Evolutionary conservation across 2,797 vertebrate genomes (phyloP).

Genomic region (Ptychobarbus kaznakovi): DNA sequence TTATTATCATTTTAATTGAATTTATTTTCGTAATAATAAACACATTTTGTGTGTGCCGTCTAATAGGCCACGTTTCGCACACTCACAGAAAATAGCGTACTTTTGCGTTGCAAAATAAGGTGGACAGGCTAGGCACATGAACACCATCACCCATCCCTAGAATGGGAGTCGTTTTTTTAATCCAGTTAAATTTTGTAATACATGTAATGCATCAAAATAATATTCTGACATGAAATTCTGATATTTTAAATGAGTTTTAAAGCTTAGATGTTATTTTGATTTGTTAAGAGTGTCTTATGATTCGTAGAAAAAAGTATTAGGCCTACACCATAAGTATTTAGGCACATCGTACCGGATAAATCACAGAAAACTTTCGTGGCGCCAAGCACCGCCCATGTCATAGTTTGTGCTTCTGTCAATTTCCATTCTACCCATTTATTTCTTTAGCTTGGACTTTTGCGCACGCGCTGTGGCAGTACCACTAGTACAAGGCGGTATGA

Average conservation of each 20-base stretch:
- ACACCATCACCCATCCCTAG: neutral
- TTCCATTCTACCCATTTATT: neutral
- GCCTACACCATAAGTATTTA: neutral
- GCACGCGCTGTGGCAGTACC: neutral
- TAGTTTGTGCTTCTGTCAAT: neutral
- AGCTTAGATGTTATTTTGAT: no score
- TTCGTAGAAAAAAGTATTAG: neutral
- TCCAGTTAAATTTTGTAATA: no score
- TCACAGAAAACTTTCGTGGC: neutral
- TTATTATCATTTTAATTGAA: neutral
- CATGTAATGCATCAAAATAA: no score
- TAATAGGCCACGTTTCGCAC: neutral
- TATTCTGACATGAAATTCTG: no score
- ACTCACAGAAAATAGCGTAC: neutral
- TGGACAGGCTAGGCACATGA: neutral
- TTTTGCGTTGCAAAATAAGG: no score
- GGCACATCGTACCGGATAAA: neutral
- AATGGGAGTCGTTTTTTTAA: no score
- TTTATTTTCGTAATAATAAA: neutral
- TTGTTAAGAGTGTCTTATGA: neutral
- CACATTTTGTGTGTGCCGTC: neutral
- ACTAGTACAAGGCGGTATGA: conserved; percentile 57
- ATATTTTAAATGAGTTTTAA: no score
- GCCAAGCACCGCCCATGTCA: neutral
- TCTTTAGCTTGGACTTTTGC: neutral